These are phyloP conservation scores for Eulemur coronatus DNA, from an alignment of 2,797 vertebrate species.

Conservation along the genomic window DNA sequence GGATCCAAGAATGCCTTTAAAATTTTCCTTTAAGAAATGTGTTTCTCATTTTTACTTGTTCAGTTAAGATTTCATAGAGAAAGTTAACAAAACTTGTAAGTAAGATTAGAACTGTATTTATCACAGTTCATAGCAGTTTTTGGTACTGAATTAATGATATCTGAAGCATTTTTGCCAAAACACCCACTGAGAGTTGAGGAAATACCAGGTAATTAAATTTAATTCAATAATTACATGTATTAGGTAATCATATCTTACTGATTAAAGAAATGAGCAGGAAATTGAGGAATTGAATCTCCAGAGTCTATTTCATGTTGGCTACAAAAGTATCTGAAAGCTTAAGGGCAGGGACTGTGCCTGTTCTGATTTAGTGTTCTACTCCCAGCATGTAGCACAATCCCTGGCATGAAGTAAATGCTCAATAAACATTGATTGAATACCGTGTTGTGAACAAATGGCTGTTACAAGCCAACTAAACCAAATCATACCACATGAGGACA, in stretches of 20 bases:
- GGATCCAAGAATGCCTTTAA: constrained; percentile 41
- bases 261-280: not conserved
- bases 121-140: not conserved
- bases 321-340: not conserved
- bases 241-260: not conserved
- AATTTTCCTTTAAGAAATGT: not conserved
- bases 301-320: not conserved
- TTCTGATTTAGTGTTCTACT: not conserved
- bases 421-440: not conserved
- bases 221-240: not conserved
- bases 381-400: not conserved
- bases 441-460: not conserved
- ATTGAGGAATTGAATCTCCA: not conserved
- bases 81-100: not conserved
- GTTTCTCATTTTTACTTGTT: constrained; percentile 34
- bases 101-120: not conserved
- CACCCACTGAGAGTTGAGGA: not conserved
- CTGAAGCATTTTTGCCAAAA: constrained; percentile 5
- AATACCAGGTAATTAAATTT: not conserved
- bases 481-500: not conserved
- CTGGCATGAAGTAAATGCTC: not conserved
- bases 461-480: not conserved
- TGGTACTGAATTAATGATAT: not conserved
- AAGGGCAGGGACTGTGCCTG: not conserved
- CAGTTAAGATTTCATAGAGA: not conserved